Base-by-base conservation (phyloP, 2,113 vertebrate species). In the Willisornis vidua region DNA sequence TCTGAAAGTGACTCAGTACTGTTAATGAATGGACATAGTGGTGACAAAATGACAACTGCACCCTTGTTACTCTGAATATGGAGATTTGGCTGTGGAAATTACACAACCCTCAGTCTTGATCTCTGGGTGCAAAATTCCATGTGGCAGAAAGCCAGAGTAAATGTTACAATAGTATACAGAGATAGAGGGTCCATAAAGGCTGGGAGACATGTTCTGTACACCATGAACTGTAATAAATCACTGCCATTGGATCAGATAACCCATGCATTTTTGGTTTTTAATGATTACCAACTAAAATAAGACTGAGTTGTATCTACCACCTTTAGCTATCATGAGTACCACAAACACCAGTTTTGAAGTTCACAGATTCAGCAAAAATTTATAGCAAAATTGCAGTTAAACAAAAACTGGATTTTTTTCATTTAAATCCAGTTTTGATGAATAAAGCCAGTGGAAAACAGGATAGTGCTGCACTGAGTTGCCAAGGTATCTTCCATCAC, bases 141-240 rank as follows among this genome's bases (percentile, higher is more conserved):
- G 6, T 94, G 95, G 90, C 94, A 92, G 75, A 80, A 92, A 87
- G 85, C 96, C 93, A 95, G 92, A 96, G 82, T 88, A 95, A 95
- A 96, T 43, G 28, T 61, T 77, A 81, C 51, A 63, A 57, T 24
- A 68, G 14, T 25, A 76, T 59, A 73, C 29, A 79, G 63, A 88
- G 89, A 88, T 71, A 87, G 1, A 80, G 63, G 57, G 41, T 58
- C 79, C 48, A 55, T 86, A 86, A 86, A 84, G 68, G 8, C 62
- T 45, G 66, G 76, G 85, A 93, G 57, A 93, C 78, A 6, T 67
- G 93, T 80, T 88, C 82, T 0, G 4, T 75, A 86, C 85, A 71
- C 41, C 14, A 1, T 31, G 45, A 77, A 75, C 78, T 48, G 31
- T n/a, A 74, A 86, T 55, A 74, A 92, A 75, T 74, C 68, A 66